Evolutionary conservation across 1,140 invertebrate species (phyloP).

Genomic region (Oedothorax gibbosus): DNA sequence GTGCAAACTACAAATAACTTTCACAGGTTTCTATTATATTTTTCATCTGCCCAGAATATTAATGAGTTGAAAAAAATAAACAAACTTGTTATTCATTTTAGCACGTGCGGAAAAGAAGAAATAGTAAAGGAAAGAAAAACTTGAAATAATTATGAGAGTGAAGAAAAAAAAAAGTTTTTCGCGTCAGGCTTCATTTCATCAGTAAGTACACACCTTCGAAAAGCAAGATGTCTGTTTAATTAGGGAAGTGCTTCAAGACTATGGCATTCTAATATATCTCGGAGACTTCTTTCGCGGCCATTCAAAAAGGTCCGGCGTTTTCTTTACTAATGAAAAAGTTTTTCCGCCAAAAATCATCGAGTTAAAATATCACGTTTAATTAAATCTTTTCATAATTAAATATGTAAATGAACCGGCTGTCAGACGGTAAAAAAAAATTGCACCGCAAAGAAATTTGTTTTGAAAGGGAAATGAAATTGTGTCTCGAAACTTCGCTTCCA

Average conservation of each 20-base stretch:
- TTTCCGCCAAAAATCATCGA: constrained; percentile 61
- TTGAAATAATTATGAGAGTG: not conserved
- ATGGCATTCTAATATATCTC: constrained; percentile 45
- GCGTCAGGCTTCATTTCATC: constrained; percentile 33
- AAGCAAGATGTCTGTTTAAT: constrained; percentile 60
- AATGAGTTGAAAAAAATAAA: constrained; percentile 48
- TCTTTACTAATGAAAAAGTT: constrained; percentile 60
- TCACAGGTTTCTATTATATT: constrained; percentile 10
- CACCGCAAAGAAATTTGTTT: constrained; percentile 59
- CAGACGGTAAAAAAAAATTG: constrained; percentile 42
- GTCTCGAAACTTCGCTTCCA: constrained; percentile 22
- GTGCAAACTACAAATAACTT: no score
- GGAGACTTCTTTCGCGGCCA: constrained; percentile 22
- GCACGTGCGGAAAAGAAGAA: constrained; percentile 47
- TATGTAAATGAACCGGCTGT: constrained; percentile 61
- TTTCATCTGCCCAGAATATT: constrained; percentile 47
- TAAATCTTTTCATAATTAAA: constrained; percentile 62
- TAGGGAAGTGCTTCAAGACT: constrained; percentile 34
- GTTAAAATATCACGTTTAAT: constrained; percentile 61
- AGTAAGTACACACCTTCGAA: constrained; percentile 32
- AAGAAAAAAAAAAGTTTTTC: constrained; percentile 15
- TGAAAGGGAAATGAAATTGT: constrained; percentile 61
- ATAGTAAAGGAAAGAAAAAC: constrained; percentile 24
- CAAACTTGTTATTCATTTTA: constrained; percentile 23
- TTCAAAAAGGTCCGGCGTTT: constrained; percentile 15